Base-by-base conservation (phyloP, 2,113 vertebrate species). In the Melanocharis versteri region DNA sequence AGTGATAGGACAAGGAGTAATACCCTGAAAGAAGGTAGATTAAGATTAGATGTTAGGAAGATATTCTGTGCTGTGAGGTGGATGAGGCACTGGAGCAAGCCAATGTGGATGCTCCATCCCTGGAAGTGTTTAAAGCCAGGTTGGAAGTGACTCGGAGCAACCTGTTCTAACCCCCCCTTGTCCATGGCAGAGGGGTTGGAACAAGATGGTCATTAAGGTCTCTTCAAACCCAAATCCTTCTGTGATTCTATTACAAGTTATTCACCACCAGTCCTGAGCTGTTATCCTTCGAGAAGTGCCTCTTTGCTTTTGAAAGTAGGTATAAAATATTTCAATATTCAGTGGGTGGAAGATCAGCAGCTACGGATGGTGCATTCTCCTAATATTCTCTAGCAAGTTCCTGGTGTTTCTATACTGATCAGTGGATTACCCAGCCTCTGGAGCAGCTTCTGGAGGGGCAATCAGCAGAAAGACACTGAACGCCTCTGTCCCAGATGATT, bases 401-500 rank as follows among this genome's bases (percentile, higher is more conserved):
- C 44, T 71, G 37, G 28, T 64, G 56, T 39, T 79, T 22, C 77
- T 37, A 2, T 7, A 37, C 12, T 15, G 40, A 75, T 35, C 30
- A 82, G 69, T 28, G 31, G 39, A 75, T 72, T 56, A 51, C 12
- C 53, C 44, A 22, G 35, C n/a, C n/a, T n/a, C n/a, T n/a, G n/a
- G 11, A 87, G 28, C 57, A 82, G 61, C 35, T 23, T 92, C 48
- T 82, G n/a, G 35, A 87, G 76, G 48, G 39, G 47, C 71, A 89
- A 47, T 83, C 40, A 77, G 56, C 35, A 77, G 37, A 70, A 69
- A 90, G 76, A 26, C 26, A 33, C 30, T 8, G 9, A 90, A 68
- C 2, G 33, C 17, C 39, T 37, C 47, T 82, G 68, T 71, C 91
- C 58, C 60, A 76, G 57, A 90, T 96, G 94, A 96, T 96, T 96